Evolutionary conservation across 2,113 vertebrate genomes (phyloP), one percentile per base, ranked within the genome.

Genomic region (Periophthalmus modestus): DNA sequence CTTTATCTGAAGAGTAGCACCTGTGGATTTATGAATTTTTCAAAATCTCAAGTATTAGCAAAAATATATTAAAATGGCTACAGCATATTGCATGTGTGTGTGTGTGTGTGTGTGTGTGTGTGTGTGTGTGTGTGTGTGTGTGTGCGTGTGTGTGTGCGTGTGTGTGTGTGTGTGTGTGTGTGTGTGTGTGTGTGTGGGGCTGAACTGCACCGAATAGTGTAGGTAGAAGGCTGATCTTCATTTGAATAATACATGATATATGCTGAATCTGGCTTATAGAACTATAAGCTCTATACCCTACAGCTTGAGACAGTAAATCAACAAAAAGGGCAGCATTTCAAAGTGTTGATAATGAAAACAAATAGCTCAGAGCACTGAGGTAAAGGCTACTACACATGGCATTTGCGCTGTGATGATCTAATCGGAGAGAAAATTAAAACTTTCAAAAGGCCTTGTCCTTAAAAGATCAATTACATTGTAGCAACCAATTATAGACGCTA

Each of bases 351-450:
- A 78, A 86, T 86, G 77, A 87, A 85, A 89, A 85, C 83, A 90
- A 87, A 87, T 81, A 55, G 77, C 82, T 74, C 75, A 55, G 52
- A 74, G 71, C 16, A 4, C 46, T 5, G 6, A 77, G 77, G 75
- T 77, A 81, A 83, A 89, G 69, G 75, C 70, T 79, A 79, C 23
- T 50, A 71, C 77, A 63, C 58, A 58, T 82, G 88, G 83, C 86
- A 89, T 88, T 89, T 85, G 80, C 71, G 84, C 78, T 69, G 50
- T 62, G 73, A 75, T 76, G 79, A 87, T 86, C 83, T 85, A 68
- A 84, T 87, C 69, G 78, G 57, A 68, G 71, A 75, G 50, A 86
- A 81, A 86, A 85, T 83, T 68, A 71, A 79, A 82, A 77, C 67
- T 73, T 81, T 79, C 69, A 59, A 78, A 83, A 77, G 81, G 80